These are phyloP conservation scores for Pseudopleuronectes americanus DNA, from an alignment of 2,797 vertebrate genomes.

Conservation along the genomic window DNA sequence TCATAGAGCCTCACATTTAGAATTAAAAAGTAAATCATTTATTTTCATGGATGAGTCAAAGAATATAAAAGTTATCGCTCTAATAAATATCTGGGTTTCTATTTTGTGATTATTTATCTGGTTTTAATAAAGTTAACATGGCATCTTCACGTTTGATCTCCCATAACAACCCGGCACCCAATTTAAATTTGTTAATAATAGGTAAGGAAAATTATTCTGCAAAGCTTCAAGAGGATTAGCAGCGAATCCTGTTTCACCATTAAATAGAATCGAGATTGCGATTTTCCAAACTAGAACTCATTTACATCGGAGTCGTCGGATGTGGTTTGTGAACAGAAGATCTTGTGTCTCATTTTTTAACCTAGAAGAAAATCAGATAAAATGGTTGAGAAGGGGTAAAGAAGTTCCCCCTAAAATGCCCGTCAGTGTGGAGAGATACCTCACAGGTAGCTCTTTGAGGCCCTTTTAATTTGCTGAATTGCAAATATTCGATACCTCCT, in stretches of 20 bases:
- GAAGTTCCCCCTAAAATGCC: conserved; percentile 59
- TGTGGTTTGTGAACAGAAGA: conserved; percentile 36
- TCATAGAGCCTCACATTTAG: not conserved
- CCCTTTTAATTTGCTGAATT: conserved; percentile 80
- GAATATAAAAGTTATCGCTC: not conserved
- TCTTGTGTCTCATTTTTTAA: conserved; percentile 35
- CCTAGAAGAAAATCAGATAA: conserved; percentile 22
- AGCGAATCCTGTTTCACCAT: conserved; percentile 71
- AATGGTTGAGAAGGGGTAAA: conserved; percentile 45
- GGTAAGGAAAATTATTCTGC: conserved; percentile 66
- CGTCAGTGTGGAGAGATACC: conserved; percentile 67
- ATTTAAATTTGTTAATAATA: conserved; percentile 62
- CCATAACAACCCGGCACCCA: not conserved
- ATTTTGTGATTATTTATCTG: not conserved
- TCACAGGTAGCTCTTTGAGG: conserved; percentile 79
- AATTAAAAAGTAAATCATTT: too few species aligned
- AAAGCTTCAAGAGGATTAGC: conserved; percentile 69
- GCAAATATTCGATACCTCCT: conserved; percentile 83
- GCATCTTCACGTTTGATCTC: conserved; percentile 45
- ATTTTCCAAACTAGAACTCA: conserved; percentile 62
- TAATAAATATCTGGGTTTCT: not conserved
- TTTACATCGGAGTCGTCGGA: conserved; percentile 55
- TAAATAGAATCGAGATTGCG: conserved; percentile 71
- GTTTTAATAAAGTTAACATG: conserved; percentile 39
- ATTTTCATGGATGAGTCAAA: not conserved